These are phyloP conservation scores for Sisyra nigra DNA, from an alignment of 2,888 invertebrate species.

Conservation along the genomic window DNA sequence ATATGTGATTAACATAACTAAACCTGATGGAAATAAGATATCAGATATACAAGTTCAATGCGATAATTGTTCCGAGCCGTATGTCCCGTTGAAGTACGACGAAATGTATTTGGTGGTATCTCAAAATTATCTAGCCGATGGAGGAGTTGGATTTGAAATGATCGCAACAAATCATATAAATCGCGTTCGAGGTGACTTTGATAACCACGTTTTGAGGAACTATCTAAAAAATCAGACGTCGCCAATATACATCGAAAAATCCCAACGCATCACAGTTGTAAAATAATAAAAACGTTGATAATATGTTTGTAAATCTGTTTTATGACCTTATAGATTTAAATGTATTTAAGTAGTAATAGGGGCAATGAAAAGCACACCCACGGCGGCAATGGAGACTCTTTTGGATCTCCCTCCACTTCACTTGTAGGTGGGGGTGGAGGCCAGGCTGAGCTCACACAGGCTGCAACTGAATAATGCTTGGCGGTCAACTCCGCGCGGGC, in stretches of 20 bases:
- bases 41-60: slow-evolving; percentile 39
- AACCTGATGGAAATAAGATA: slow-evolving; percentile 41
- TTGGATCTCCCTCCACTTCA: too few relatives aligned
- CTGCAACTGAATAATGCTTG: too few relatives aligned
- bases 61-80: slow-evolving; percentile 46
- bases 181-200: slow-evolving; percentile 28
- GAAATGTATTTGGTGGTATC: slow-evolving; percentile 44
- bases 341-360: too few relatives aligned
- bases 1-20: slow-evolving; percentile 40
- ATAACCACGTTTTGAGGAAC: slow-evolving; percentile 35
- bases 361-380: too few relatives aligned
- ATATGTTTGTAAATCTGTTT: too few relatives aligned
- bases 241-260: not conserved
- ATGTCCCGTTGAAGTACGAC: slow-evolving; percentile 35
- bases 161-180: slow-evolving; percentile 34
- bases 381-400: too few relatives aligned
- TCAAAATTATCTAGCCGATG: slow-evolving; percentile 42
- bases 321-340: too few relatives aligned
- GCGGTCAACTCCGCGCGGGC: too few relatives aligned
- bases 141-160: slow-evolving; percentile 53
- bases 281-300: too few relatives aligned
- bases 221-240: slow-evolving; percentile 34
- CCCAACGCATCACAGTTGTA: too few relatives aligned
- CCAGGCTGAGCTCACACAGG: too few relatives aligned
- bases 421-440: too few relatives aligned